Conservation (phyloP, 2,888 invertebrate species). For the Conomelus anceps region DNA sequence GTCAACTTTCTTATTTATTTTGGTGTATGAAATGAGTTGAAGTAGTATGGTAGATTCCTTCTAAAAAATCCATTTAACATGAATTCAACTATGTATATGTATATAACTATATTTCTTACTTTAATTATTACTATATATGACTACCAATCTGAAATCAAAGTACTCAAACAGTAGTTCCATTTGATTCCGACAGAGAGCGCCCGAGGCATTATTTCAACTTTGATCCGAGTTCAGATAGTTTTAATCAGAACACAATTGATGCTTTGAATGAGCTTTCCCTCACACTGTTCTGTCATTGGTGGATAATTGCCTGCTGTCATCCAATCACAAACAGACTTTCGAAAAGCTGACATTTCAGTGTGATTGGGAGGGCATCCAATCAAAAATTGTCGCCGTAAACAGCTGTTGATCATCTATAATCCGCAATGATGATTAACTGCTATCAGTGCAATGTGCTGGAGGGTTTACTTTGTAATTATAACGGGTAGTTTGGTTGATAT, state of each 20-base stretch:
- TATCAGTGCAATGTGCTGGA: background rate
- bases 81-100: no score
- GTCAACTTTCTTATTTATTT: no score
- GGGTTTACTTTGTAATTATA: background rate
- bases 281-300: background rate
- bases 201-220: background rate
- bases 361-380: background rate
- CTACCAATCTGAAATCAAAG: background rate
- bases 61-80: no score
- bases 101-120: no score
- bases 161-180: background rate
- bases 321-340: background rate
- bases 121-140: no score
- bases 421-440: background rate
- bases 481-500: background rate
- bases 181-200: background rate
- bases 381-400: background rate
- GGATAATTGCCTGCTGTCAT: background rate
- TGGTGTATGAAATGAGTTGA: no score
- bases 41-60: no score
- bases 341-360: background rate
- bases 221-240: background rate
- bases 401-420: background rate
- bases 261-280: no score
- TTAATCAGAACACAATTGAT: background rate